Percentiles rank a stretch among this genome's conserved stretches.
These are phyloP conservation scores for Musca vetustissima DNA, from an alignment of 1,140 invertebrate species.

Conservation along the genomic window DNA sequence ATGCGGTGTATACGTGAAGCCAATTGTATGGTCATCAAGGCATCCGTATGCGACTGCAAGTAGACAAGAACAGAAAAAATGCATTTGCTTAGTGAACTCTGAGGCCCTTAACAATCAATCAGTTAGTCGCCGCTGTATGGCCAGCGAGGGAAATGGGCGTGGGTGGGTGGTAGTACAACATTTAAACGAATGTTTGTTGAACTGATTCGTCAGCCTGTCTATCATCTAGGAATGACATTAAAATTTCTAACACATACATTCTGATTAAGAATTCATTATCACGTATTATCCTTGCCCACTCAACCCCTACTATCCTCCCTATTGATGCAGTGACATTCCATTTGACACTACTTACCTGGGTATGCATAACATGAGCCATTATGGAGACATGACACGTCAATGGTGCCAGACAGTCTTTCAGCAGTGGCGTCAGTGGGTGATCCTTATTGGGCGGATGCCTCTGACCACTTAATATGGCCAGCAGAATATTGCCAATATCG, in stretches of 20 bases:
- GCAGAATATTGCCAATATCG: slow-evolving; percentile 89
- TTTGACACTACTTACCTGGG: slow-evolving; percentile 40
- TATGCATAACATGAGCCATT: slow-evolving; percentile 80
- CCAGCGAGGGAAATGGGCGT: background rate
- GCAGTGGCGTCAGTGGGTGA: slow-evolving; percentile 88
- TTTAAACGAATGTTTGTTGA: too few relatives aligned
- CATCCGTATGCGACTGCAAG: slow-evolving; percentile 83
- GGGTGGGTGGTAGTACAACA: too few relatives aligned
- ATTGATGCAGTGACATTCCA: background rate
- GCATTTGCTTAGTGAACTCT: background rate
- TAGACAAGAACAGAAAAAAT: background rate
- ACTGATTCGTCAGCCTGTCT: too few relatives aligned
- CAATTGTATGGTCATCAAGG: slow-evolving; percentile 88
- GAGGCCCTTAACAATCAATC: slow-evolving; percentile 2
- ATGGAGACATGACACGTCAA: slow-evolving; percentile 92
- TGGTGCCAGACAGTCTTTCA: slow-evolving; percentile 90
- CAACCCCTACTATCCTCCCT: background rate
- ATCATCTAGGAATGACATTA: background rate
- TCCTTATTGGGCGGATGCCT: slow-evolving; percentile 92
- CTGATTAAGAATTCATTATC: slow-evolving; percentile 16
- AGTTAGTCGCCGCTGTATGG: background rate
- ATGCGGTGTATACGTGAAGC: slow-evolving; percentile 92
- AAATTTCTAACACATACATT: slow-evolving; percentile 12
- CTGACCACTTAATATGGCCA: slow-evolving; percentile 94
- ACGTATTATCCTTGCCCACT: background rate